Evolutionary conservation across 2,888 invertebrate species (phyloP), one percentile per base, ranked within the genome.

Genomic region (Campoplex nolae): DNA sequence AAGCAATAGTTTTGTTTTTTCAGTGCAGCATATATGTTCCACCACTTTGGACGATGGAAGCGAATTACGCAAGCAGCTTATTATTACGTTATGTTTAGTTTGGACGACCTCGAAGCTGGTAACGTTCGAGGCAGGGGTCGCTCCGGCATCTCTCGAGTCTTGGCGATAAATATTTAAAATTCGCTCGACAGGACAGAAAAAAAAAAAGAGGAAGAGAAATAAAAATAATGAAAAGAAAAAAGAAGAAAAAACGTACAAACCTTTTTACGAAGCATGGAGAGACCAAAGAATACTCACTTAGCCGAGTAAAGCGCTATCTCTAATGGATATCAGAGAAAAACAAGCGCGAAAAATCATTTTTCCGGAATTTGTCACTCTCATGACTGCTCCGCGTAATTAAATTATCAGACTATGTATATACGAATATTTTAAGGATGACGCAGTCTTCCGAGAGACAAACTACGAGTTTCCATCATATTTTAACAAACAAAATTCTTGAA

Each of bases 71-170:
- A 88, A 88, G 77, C 62, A 48, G 80, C 71, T 56, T 84, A 88
- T 88, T 89, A 88, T 88, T 85, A 88, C 83, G 83, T 86, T 88
- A 84, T 84, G 89, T 87, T 86, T 84, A 86, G 88, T 89, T 86
- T 86, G 67, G 75, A 67, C 71, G 88, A 85, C 88, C 88, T 88
- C 85, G 88, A 82, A 71, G 75, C 84, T 23, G 67, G 67, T 16
- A 48, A 18, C 70, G 74, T 68, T 80, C 84, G 75, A 84, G 54
- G 83, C 84, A 81, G 48, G 62, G 62, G 38, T n/a, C 62, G 76
- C 65, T 45, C 62, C 11, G 32, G 48, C 76, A 45, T 70, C 70
- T 78, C 71, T 62, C 84, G 84, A 35, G 45, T 68, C 56, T 54
- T 35, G 70, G 13, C 70, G 58, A 76, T 67, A 84, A 84, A 86